phyloP scores from a whole-genome alignment of 1,140 invertebrate species.

The Pseudomyrmex pallidus region DNA sequence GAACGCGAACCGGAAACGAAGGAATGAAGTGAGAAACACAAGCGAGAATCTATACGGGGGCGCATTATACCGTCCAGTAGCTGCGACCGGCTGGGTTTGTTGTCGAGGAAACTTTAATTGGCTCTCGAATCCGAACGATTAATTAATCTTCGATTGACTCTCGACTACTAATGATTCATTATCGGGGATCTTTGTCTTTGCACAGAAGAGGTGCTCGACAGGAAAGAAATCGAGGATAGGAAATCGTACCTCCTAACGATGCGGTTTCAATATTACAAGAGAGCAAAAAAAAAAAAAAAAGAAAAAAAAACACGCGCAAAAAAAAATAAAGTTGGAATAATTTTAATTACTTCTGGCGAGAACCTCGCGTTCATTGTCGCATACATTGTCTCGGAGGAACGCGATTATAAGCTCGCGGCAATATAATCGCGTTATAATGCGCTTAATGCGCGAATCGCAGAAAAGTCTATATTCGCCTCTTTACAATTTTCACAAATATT shows the following conservation, averaged over 20 bases:
- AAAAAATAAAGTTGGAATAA: slow-evolving; percentile 41
- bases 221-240: slow-evolving; percentile 44
- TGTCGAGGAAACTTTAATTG: slow-evolving; percentile 74
- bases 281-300: slow-evolving; percentile 8
- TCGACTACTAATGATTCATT: slow-evolving; percentile 75
- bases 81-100: slow-evolving; percentile 64
- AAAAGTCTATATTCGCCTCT: slow-evolving; percentile 10
- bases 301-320: not conserved
- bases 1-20: slow-evolving; percentile 35
- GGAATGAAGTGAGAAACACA: slow-evolving; percentile 60
- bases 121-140: slow-evolving; percentile 75
- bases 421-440: slow-evolving; percentile 23
- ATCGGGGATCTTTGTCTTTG: slow-evolving; percentile 65
- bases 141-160: slow-evolving; percentile 76
- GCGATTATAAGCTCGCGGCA: slow-evolving; percentile 39
- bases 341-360: slow-evolving; percentile 57
- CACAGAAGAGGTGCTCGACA: slow-evolving; percentile 53
- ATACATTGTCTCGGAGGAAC: slow-evolving; percentile 54
- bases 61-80: slow-evolving; percentile 60
- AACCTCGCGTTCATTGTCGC: slow-evolving; percentile 26
- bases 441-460: slow-evolving; percentile 16
- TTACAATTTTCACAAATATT: slow-evolving; percentile 45
- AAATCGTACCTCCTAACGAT: slow-evolving; percentile 61
- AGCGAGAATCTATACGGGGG: slow-evolving; percentile 66
- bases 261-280: slow-evolving; percentile 58